Evolutionary conservation across 2,113 vertebrate species (phyloP).

Genomic region (Gasterosteus nipponicus): DNA sequence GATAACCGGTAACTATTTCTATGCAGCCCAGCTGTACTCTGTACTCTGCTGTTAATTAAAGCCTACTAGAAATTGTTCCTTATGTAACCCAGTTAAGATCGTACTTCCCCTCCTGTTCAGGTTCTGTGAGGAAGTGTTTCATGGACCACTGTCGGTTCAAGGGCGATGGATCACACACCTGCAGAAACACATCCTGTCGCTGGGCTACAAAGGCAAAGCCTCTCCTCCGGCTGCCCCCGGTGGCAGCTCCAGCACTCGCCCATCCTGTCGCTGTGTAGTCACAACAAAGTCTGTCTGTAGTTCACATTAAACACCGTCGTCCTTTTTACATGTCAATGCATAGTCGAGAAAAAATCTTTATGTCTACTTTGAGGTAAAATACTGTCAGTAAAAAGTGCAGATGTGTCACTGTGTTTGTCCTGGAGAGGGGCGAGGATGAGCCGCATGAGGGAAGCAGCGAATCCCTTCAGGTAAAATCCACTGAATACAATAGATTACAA

Average conservation of each 20-base stretch:
- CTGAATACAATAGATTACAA: background rate
- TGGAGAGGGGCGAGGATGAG: constrained; percentile 49
- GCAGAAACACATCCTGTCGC: constrained; percentile 93
- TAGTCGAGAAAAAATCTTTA: background rate
- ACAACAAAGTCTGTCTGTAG: background rate
- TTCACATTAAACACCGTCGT: background rate
- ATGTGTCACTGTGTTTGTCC: constrained; percentile 21
- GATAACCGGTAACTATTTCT: background rate
- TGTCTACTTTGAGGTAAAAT: background rate
- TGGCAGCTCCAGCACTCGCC: constrained; percentile 51
- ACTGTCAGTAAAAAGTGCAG: background rate
- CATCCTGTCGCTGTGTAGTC: constrained; percentile 63
- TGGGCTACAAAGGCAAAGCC: constrained; percentile 88
- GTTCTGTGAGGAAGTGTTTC: constrained; percentile 95
- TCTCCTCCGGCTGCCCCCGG: constrained; percentile 66
- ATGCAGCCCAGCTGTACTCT: background rate
- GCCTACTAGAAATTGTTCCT: background rate
- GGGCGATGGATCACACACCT: constrained; percentile 94
- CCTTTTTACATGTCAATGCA: background rate
- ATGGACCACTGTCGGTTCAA: constrained; percentile 92
- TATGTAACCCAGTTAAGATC: background rate
- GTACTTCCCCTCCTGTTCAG: constrained; percentile 65
- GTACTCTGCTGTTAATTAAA: background rate
- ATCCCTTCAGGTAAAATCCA: constrained; percentile 50
- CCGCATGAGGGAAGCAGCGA: constrained; percentile 11